phyloP scores from a whole-genome alignment of 2,888 invertebrate species.

The Drosophila subsilvestris region DNA sequence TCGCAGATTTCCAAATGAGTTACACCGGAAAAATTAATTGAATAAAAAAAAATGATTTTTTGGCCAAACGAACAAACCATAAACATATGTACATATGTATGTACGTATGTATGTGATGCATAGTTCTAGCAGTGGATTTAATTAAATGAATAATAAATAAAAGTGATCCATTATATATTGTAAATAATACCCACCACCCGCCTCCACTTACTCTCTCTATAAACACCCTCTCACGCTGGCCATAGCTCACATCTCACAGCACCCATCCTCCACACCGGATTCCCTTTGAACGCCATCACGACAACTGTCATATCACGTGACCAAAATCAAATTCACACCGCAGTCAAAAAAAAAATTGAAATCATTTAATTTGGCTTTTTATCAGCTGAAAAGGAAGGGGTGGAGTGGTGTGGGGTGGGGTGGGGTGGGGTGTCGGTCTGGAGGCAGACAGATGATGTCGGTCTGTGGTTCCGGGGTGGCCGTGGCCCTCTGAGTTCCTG shows the following conservation, averaged over 20 bases:
- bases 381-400: background rate
- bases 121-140: no score
- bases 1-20: constrained; percentile 43
- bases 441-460: constrained; percentile 7
- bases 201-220: background rate
- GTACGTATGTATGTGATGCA: no score
- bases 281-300: no score
- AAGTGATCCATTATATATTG: background rate
- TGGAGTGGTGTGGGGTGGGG: background rate
- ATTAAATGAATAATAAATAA: no score
- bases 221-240: constrained; percentile 11
- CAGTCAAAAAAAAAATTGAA: constrained; percentile 21
- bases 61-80: no score
- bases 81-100: no score
- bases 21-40: constrained; percentile 9
- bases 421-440: background rate
- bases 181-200: background rate
- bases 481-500: constrained; percentile 5
- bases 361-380: constrained; percentile 28
- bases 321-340: constrained; percentile 53
- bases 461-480: constrained; percentile 47
- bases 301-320: constrained; percentile 46
- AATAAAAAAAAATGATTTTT: background rate
- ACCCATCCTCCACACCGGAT: background rate
- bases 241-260: background rate